These are phyloP conservation scores for Chroicocephalus ridibundus DNA, from an alignment of 2,113 vertebrate species.

Conservation along the genomic window DNA sequence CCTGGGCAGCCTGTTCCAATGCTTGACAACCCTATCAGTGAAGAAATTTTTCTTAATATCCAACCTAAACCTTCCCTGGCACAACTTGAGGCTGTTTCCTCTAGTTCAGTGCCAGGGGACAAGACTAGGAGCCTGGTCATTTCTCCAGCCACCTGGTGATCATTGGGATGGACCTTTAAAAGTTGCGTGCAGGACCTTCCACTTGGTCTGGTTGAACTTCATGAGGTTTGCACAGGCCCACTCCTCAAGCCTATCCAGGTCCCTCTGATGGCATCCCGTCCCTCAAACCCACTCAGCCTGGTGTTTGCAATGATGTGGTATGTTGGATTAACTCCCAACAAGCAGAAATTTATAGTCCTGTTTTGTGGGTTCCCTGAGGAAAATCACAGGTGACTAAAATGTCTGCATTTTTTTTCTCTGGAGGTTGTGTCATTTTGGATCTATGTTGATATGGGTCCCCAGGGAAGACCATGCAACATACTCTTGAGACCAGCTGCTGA, in stretches of 20 bases:
- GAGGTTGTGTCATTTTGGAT: not conserved
- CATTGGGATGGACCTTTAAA: no score
- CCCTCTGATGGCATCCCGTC: not conserved
- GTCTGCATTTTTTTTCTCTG: not conserved
- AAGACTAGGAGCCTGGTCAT: no score
- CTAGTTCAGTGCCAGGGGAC: no score
- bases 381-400: not conserved
- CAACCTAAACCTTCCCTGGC: no score
- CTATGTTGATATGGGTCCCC: not conserved
- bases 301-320: not conserved
- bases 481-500: accelerated
- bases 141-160: no score
- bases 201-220: not conserved
- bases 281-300: not conserved
- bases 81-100: no score
- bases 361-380: not conserved
- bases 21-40: no score
- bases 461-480: not conserved
- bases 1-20: not conserved
- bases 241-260: no score
- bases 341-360: not conserved
- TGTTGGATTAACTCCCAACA: not conserved
- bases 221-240: not conserved
- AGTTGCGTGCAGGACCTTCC: not conserved
- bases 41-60: no score